Base-by-base conservation (phyloP, 2,888 invertebrate genomes). In the Limnephilus marmoratus region DNA sequence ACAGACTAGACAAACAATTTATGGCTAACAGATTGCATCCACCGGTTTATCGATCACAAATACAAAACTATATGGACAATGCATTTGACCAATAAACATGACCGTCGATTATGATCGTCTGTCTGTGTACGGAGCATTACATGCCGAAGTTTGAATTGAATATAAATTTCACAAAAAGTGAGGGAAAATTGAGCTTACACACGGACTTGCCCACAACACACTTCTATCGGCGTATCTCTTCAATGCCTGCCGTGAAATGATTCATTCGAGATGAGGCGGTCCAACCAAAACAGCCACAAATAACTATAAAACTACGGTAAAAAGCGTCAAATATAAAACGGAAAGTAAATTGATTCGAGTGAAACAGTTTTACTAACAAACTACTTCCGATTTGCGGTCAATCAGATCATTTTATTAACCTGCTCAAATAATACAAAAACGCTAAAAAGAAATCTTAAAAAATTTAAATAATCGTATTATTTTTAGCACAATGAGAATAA, bases 291-390 rank as follows among this genome's bases (percentile, higher is more conserved):
- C 85, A 12, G 18, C 24, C 82, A 18, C 13, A 34, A 82, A 31
- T 81, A 81, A 13, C 49, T 15, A 29, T 24, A 85, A 85, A 85
- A 24, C 68, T 68, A 68, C n/a, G 68, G 68, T 68, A 68, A 68
- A 68, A 85, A 37, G 41, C 85, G 31, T 41, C 37, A n/a, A 41
- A 41, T 24, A 85, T 45, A 85, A 85, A 85, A 85, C 85, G 41
- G 85, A 85, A 85, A 85, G 85, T 41, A 31, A 85, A 41, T 85
- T 18, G 45, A 41, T 85, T 85, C 18, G 41, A 45, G 41, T 41
- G n/a, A 68, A 85, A 85, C 85, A 15, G 45, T 85, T 41, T 85
- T 85, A 41, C 24, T 2, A 41, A 37, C 12, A 41, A 41, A 41
- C 11, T 15, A 41, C 85, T 18, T 31, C 12, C 85, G 37, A 41